Evolutionary conservation across 2,797 vertebrate species (phyloP), one percentile per base, ranked within the genome.

Genomic region (Sorex maritimensis): DNA sequence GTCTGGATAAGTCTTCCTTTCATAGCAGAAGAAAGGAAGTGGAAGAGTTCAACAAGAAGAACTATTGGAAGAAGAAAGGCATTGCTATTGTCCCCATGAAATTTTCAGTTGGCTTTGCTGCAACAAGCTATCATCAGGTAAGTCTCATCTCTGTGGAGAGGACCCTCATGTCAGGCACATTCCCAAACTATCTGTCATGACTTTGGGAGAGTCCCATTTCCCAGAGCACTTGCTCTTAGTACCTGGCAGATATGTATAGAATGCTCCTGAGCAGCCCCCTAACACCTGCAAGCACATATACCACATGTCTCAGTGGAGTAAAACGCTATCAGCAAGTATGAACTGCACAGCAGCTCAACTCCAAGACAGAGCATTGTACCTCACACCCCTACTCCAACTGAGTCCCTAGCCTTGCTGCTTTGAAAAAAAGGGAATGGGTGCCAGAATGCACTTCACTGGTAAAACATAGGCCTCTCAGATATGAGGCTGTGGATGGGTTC

Each of bases 51-150:
- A 99, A 99, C 96, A 97, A 97, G 96, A 96, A 98, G 95, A 99
- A 98, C 96, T 98, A 97, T 83, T 99, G 99, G 98, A 99, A 97
- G 97, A 99, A 99, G 97, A 98, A 97, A 67, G 99, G 99, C n/a
- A 95, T 99, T 34, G 95, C 99, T 52, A 87, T 99, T 52, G 87
- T 99, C 69, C 99, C 99, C 92, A 96, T 99, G 86, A 99, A 99
- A 95, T 99, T 98, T 28, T 99, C 99, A 0, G 97, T 99, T 0
- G 98, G 98, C 5, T 98, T 99, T 34, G 26, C 81, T 0, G 95
- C 97, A 5, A 55, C 97, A 89, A 98, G 97, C 95, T 97, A 98
- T n/a, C 99, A 99, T 92, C 99, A 99, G 98, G 99, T 99, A 74
- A 94, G 96, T 21, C 21, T 63, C 67, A 67, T 26, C 8, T 67